These are phyloP conservation scores for Phrynocephalus vlangalii DNA, from an alignment of 2,797 vertebrate species.

Conservation along the genomic window DNA sequence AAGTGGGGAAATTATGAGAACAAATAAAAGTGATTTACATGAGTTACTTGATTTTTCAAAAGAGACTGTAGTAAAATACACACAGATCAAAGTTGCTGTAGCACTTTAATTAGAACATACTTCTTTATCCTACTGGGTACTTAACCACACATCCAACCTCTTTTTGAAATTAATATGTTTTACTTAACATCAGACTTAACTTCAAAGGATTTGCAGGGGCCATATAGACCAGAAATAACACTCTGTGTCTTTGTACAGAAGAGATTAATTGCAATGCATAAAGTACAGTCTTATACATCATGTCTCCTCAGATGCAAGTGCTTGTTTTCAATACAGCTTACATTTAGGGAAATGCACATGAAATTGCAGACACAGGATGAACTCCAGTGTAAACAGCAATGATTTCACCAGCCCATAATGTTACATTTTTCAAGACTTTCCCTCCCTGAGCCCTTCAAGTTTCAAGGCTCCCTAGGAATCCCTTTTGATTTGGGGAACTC, in stretches of 20 bases:
- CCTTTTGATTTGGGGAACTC: no score
- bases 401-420: no score
- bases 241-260: neutral
- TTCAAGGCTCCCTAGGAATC: no score
- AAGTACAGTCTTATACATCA: neutral
- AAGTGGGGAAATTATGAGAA: neutral
- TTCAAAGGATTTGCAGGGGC: neutral
- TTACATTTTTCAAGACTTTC: no score
- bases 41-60: neutral
- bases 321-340: neutral
- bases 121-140: neutral
- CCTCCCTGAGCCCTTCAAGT: no score
- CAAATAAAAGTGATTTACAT: neutral
- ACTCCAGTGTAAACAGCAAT: no score
- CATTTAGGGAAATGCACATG: neutral
- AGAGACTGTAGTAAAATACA: neutral
- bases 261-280: neutral
- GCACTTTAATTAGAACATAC: neutral
- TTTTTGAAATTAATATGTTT: slow-evolving; percentile 46
- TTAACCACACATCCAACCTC: neutral
- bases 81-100: neutral
- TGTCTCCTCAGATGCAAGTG: neutral
- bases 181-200: neutral
- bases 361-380: neutral
- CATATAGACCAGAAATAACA: neutral